These are phyloP conservation scores for Pandemis cinnamomeana DNA, from an alignment of 2,888 invertebrate species.

Conservation along the genomic window DNA sequence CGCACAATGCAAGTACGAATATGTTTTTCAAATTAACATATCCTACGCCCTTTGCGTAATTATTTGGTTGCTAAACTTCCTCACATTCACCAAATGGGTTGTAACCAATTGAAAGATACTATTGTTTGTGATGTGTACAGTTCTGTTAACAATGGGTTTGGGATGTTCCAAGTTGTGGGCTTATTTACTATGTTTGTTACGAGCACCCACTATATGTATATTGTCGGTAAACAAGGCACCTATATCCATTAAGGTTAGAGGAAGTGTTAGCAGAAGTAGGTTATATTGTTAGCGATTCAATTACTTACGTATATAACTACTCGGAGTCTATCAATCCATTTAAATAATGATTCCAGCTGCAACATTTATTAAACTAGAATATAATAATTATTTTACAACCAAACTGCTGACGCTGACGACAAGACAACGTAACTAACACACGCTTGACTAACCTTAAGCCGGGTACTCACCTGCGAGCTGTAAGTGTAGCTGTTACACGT, in stretches of 20 bases:
- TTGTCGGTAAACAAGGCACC: slow-evolving; percentile 12
- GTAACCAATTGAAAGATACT: slow-evolving; percentile 49
- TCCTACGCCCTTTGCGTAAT: slow-evolving; percentile 46
- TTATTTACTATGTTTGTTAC: slow-evolving; percentile 20
- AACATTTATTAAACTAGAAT: not conserved
- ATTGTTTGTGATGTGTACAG: slow-evolving; percentile 53
- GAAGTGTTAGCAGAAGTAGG: not conserved
- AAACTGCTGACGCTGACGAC: not conserved
- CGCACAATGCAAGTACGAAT: slow-evolving; percentile 34
- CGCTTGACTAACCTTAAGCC: not conserved
- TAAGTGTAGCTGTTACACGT: no score
- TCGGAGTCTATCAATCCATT: not conserved
- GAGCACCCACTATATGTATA: slow-evolving; percentile 14
- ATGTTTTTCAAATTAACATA: slow-evolving; percentile 42
- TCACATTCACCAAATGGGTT: slow-evolving; percentile 50
- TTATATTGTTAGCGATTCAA: slow-evolving; percentile 4
- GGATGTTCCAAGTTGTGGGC: slow-evolving; percentile 45
- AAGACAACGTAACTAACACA: not conserved
- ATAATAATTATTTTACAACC: not conserved
- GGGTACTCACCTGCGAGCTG: no score
- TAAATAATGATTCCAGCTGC: not conserved
- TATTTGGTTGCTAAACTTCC: slow-evolving; percentile 52
- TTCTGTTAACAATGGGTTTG: slow-evolving; percentile 53
- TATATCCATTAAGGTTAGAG: slow-evolving; percentile 9
- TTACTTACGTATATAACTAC: not conserved